Percentiles rank a stretch among this genome's conserved stretches.
Evolutionary conservation across 2,888 invertebrate genomes (phyloP).

Genomic region (Eurytoma adleriae): DNA sequence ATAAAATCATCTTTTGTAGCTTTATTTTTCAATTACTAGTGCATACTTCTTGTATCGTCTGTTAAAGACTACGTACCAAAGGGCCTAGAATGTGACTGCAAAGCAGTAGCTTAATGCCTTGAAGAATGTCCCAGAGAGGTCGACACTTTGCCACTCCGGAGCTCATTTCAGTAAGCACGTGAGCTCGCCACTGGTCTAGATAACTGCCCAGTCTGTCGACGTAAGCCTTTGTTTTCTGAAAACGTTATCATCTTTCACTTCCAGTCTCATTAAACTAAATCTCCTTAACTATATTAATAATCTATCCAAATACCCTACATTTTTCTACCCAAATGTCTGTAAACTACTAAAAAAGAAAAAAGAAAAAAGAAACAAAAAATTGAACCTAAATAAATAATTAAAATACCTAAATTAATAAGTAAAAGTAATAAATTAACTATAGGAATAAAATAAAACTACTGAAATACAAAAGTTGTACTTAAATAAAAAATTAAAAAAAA

Average conservation of each 20-base stretch:
- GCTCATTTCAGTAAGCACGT: constrained; percentile 81
- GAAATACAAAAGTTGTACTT: background rate
- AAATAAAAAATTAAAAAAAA: constrained; percentile 18
- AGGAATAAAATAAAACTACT: background rate
- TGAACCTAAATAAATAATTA: background rate
- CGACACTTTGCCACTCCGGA: constrained; percentile 84
- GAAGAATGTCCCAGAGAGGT: constrained; percentile 84
- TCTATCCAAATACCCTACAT: too few relatives aligned
- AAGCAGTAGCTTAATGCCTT: constrained; percentile 80
- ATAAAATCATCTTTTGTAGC: too few relatives aligned
- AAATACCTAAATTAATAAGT: too few relatives aligned
- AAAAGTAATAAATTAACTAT: background rate
- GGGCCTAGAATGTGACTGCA: constrained; percentile 83
- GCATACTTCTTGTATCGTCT: background rate
- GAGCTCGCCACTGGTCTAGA: constrained; percentile 82
- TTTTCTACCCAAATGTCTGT: background rate
- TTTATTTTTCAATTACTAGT: too few relatives aligned
- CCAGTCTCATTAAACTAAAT: too few relatives aligned
- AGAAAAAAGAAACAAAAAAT: constrained; percentile 30
- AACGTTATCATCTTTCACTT: background rate
- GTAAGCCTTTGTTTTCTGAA: constrained; percentile 79
- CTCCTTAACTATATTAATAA: too few relatives aligned
- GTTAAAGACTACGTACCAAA: constrained; percentile 76
- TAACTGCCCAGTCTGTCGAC: constrained; percentile 81
- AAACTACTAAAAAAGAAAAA: background rate